These are phyloP conservation scores for Sycophila texana DNA, from an alignment of 2,888 invertebrate species.

Conservation along the genomic window DNA sequence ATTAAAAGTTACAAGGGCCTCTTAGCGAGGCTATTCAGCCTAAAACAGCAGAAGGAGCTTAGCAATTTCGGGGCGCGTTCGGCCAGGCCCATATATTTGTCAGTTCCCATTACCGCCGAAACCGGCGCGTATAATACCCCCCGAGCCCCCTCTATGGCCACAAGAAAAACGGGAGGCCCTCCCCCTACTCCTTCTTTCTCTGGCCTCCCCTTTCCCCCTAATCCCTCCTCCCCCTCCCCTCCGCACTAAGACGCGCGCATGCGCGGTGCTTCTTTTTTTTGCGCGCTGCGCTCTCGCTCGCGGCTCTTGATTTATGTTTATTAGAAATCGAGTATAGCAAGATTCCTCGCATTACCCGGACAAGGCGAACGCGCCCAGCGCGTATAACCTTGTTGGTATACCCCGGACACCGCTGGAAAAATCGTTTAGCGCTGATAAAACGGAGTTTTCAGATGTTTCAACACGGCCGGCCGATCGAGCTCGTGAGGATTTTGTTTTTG, in stretches of 20 bases:
- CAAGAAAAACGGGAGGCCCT: constrained; percentile 23
- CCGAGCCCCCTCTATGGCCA: not conserved
- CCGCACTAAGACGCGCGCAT: not conserved
- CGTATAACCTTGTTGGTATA: constrained; percentile 22
- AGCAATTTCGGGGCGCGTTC: constrained; percentile 14
- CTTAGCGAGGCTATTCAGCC: not conserved
- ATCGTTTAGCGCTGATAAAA: constrained; percentile 47
- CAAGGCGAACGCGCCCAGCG: constrained; percentile 18
- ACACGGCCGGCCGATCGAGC: not conserved
- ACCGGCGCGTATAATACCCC: constrained; percentile 15
- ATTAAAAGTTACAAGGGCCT: constrained; percentile 39
- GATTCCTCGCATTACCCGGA: constrained; percentile 53
- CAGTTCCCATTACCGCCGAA: constrained; percentile 53
- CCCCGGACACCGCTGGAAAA: constrained; percentile 16
- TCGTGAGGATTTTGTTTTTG: not conserved
- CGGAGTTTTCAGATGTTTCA: constrained; percentile 44
- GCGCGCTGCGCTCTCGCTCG: constrained; percentile 9
- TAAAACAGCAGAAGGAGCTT: not conserved
- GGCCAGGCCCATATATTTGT: constrained; percentile 46
- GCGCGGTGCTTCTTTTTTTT: not conserved
- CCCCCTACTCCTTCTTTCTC: constrained; percentile 17
- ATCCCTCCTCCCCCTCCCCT: not conserved
- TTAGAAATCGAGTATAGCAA: constrained; percentile 55
- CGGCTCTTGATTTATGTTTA: constrained; percentile 54
- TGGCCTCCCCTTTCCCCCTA: not conserved